phyloP scores from a whole-genome alignment of 2,888 invertebrate species.

The Zygothrica quintamaculata region DNA sequence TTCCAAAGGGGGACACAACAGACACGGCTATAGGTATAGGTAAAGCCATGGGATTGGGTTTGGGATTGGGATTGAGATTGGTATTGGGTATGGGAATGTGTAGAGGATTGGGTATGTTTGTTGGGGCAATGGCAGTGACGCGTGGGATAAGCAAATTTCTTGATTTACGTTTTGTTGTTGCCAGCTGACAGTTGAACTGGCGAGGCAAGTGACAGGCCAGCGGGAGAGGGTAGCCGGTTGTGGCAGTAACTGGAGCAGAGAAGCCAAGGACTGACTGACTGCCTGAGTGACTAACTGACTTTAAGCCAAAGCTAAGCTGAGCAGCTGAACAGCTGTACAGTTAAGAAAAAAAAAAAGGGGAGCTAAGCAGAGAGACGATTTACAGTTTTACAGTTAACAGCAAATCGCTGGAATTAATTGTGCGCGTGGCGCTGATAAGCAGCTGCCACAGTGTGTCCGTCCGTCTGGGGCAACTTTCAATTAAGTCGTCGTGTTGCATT shows the following conservation, averaged over 20 bases:
- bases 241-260: neutral
- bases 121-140: slow-evolving; percentile 27
- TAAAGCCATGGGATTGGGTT: too few relatives aligned
- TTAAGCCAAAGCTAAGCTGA: too few relatives aligned
- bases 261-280: too few relatives aligned
- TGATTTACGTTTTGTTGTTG: slow-evolving; percentile 72
- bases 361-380: slow-evolving; percentile 27
- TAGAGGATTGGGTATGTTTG: slow-evolving; percentile 8
- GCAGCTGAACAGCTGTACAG: neutral
- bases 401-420: slow-evolving; percentile 79
- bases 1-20: slow-evolving; percentile 25
- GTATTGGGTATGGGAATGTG: slow-evolving; percentile 12
- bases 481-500: slow-evolving; percentile 59
- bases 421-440: slow-evolving; percentile 67
- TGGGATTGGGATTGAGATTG: neutral
- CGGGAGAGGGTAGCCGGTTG: slow-evolving; percentile 8
- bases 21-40: slow-evolving; percentile 8
- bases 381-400: slow-evolving; percentile 71
- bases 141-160: slow-evolving; percentile 77
- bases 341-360: neutral
- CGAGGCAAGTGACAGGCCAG: slow-evolving; percentile 9
- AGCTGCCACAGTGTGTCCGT: slow-evolving; percentile 58
- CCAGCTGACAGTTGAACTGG: slow-evolving; percentile 52
- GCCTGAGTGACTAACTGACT: too few relatives aligned
- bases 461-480: slow-evolving; percentile 67